Percentiles rank a stretch among this genome's conserved stretches.
Evolutionary conservation across 1,140 invertebrate genomes (phyloP).

Genomic region (Carposina sasakii): DNA sequence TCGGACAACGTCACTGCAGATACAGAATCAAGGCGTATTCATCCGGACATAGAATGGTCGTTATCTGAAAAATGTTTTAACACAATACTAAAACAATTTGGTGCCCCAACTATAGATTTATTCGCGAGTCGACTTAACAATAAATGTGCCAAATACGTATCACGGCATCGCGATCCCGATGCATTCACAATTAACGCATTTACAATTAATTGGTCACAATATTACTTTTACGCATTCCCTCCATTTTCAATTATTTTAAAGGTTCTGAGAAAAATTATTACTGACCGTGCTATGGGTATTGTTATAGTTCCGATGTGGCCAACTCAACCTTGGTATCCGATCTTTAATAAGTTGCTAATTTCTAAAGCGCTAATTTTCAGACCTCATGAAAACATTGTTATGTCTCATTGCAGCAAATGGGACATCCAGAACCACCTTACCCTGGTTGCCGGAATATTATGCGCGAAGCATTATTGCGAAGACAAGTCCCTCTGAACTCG

Average conservation of each 20-base stretch:
- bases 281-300: neutral
- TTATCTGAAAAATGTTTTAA: neutral
- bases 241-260: neutral
- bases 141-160: constrained; percentile 11
- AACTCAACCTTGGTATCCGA: constrained; percentile 1
- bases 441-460: constrained; percentile 1
- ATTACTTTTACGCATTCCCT: constrained; percentile 2
- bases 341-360: neutral
- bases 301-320: neutral
- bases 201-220: neutral
- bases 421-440: neutral
- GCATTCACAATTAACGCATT: constrained; percentile 5
- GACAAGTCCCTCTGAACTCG: neutral
- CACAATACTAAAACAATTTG: constrained; percentile 4
- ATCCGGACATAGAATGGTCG: constrained; percentile 12
- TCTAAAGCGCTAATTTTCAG: neutral
- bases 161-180: constrained; percentile 12
- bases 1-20: constrained; percentile 11
- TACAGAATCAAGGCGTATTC: constrained; percentile 3
- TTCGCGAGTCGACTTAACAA: constrained; percentile 9
- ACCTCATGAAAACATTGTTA: neutral
- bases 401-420: neutral
- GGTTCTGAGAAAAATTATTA: neutral
- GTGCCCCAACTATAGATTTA: constrained; percentile 7
- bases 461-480: neutral